Base-by-base conservation (phyloP, 2,888 invertebrate genomes). In the Pollenia labialis region DNA sequence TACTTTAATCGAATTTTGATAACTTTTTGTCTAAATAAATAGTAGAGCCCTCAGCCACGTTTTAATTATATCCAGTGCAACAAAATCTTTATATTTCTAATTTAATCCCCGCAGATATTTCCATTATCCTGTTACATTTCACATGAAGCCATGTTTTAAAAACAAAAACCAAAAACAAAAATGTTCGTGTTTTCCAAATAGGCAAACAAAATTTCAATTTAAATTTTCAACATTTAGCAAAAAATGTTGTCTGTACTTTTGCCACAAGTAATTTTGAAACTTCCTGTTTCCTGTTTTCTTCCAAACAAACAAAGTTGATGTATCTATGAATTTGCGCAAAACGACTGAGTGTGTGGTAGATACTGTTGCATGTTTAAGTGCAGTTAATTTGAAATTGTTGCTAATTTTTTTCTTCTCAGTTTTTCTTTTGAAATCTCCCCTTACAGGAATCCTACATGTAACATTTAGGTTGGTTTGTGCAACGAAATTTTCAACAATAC, bases 371-470 rank as follows among this genome's bases (percentile, higher is more conserved):
- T 72, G 72, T 52, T 64, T 56, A 81, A 72, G 56, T 66, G 56
- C 40, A 81, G 72, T 66, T 81, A 81, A 72, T 81, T 72, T 81
- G n/a, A 72, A 81, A 72, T 48, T 80, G 69, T 71, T 71, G 69
- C 69, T 44, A 16, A 40, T 44, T 46, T 56, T 60, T 4, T 56
- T 23, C 23, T 54, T 11, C 40, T 18, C 14, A 12, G 11, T n/a
- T 42, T 56, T 44, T 42, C 1, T 10, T 14, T 40, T 32, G 32
- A 32, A 32, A 32, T 32, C 32, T 32, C 32, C 32, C 6, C 32
- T 32, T 6, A 6, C 32, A 42, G n/a, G 4, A 66, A 46, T 14
- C 23, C 11, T 6, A 50, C 48, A 50, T 32, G 23, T n/a, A 32
- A 10, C n/a, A 10, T 66, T 4, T 50, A 48, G 18, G 44, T 44